Evolutionary conservation across 2,888 invertebrate genomes (phyloP).

Genomic region (Meliscaeva auricollis): DNA sequence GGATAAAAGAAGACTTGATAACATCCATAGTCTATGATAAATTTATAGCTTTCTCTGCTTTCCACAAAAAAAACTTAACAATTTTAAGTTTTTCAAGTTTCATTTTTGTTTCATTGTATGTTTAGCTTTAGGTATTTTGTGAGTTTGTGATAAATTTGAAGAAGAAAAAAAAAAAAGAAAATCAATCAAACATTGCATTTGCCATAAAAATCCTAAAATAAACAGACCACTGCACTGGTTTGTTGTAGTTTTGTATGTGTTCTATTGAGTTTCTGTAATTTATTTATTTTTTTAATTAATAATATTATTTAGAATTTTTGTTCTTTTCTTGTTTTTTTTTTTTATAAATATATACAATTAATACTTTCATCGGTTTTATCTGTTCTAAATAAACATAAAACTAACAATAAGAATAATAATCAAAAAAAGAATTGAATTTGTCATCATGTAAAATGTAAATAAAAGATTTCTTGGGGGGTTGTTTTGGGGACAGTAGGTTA

Average conservation of each 20-base stretch:
- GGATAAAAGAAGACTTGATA: neutral
- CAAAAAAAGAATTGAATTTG: conserved; percentile 30
- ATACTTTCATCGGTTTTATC: conserved; percentile 70
- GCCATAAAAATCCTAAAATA: conserved; percentile 23
- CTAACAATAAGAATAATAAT: neutral
- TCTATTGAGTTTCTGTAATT: neutral
- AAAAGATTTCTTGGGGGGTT: neutral
- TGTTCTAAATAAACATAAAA: conserved; percentile 22
- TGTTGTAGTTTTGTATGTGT: neutral
- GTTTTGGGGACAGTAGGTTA: conserved; percentile 4
- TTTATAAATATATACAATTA: conserved; percentile 66
- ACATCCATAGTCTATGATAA: neutral
- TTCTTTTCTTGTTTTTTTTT: neutral
- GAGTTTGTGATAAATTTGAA: neutral
- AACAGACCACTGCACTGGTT: neutral
- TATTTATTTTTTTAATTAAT: neutral
- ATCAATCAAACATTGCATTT: conserved; percentile 35
- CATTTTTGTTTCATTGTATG: neutral
- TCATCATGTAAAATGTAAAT: neutral
- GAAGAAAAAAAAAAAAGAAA: conserved; percentile 24
- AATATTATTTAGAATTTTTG: conserved; percentile 11
- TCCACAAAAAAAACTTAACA: conserved; percentile 20
- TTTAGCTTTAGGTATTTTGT: neutral
- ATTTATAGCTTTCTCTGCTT: conserved; percentile 8
- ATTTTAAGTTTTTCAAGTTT: conserved; percentile 22